A percentile compares a stretch with the other conserved stretches of the same genome.
Evolutionary conservation across 2,797 vertebrate species (phyloP).

Genomic region (Molossus molossus): DNA sequence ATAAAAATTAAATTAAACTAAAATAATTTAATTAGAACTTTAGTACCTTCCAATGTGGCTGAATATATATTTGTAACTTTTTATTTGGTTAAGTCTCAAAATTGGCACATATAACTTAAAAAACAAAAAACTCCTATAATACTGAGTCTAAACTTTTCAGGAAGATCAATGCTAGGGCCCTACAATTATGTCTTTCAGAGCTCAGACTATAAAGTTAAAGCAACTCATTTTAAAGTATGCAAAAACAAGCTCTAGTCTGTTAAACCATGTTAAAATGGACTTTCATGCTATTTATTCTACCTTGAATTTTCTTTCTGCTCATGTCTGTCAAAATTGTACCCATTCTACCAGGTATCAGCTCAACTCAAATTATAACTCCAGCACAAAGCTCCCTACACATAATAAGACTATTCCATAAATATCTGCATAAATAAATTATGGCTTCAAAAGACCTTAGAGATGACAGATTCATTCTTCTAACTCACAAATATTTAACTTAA

Average conservation of each 20-base stretch:
- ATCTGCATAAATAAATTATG: slow-evolving; percentile 38
- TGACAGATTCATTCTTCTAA: slow-evolving; percentile 59
- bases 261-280: slow-evolving; percentile 53
- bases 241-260: slow-evolving; percentile 57
- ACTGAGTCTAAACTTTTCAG: slow-evolving; percentile 57
- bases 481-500: slow-evolving; percentile 69
- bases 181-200: slow-evolving; percentile 38
- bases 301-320: slow-evolving; percentile 63
- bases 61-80: slow-evolving; percentile 22
- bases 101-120: slow-evolving; percentile 47
- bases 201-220: slow-evolving; percentile 7
- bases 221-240: slow-evolving; percentile 51
- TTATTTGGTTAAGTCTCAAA: slow-evolving; percentile 15
- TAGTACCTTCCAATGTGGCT: background rate
- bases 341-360: slow-evolving; percentile 23
- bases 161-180: background rate
- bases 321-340: slow-evolving; percentile 66
- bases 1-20: slow-evolving; percentile 52
- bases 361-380: slow-evolving; percentile 34
- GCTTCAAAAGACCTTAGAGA: slow-evolving; percentile 26
- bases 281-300: slow-evolving; percentile 1
- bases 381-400: background rate
- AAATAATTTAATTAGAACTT: slow-evolving; percentile 51
- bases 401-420: slow-evolving; percentile 56
- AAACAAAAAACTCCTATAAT: slow-evolving; percentile 46